These are phyloP conservation scores for Tenthredo scrophulariae DNA, from an alignment of 2,888 invertebrate species.

Conservation along the genomic window DNA sequence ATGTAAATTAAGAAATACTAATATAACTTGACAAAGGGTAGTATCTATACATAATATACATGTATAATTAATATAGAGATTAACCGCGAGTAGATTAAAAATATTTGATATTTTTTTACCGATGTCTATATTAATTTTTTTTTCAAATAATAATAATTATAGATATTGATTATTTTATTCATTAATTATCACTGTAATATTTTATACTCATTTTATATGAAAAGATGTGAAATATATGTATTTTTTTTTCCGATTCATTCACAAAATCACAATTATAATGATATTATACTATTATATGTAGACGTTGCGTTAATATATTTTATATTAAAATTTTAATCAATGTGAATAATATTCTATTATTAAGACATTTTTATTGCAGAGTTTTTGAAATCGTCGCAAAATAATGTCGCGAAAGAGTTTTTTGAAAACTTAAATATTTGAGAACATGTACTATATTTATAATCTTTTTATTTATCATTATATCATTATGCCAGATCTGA, in stretches of 20 bases:
- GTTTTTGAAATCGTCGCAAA: not conserved
- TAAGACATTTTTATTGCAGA: not conserved
- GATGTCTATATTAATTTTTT: not conserved
- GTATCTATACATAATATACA: not conserved
- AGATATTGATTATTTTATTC: not conserved
- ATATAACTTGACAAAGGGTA: constrained; percentile 15
- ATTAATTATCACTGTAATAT: not conserved
- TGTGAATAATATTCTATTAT: constrained; percentile 5
- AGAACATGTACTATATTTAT: not conserved
- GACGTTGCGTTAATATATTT: constrained; percentile 27
- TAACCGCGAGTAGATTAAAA: constrained; percentile 26
- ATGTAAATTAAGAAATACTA: constrained; percentile 13
- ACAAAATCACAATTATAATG: not conserved
- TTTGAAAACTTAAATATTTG: not conserved
- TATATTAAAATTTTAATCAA: constrained; percentile 1
- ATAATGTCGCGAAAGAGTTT: not conserved
- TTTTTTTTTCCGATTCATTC: not conserved
- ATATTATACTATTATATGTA: not conserved
- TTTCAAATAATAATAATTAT: not conserved
- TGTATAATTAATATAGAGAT: not conserved
- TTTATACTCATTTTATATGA: constrained; percentile 9
- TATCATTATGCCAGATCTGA: not conserved
- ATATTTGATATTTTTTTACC: constrained; percentile 35
- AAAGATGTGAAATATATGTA: not conserved
- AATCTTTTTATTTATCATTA: not conserved